Base-by-base conservation (phyloP, 2,797 vertebrate genomes). In the Prunella strophiata region DNA sequence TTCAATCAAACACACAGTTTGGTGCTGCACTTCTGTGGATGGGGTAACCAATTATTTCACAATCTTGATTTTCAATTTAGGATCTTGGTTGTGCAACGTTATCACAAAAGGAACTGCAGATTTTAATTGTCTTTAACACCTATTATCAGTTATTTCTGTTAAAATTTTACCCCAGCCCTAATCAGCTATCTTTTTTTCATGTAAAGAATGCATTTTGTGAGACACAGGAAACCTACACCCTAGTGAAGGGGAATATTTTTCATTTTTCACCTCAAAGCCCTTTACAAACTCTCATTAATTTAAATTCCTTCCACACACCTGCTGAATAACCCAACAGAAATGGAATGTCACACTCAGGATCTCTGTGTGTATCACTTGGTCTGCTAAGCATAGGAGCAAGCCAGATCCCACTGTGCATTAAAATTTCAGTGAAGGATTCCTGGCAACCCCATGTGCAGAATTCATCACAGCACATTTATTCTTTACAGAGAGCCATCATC, bases 221-320 rank as follows among this genome's bases (percentile, higher is more conserved):
- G 66, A 88, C 54, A 75, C 25, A 13, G 72, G 79, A 93, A 81
- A 91, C 51, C 70, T 72, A 68, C 38, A 72, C 43, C 50, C 76
- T 77, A 75, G 54, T 62, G 54, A 94, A 81, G 29, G 27, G 54
- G 66, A 86, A 48, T 86, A 79, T 88, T 91, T 90, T 94, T 93
- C 25, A 84, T 94, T 94, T 95, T 94, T 95, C 79, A 90, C 83
- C 88, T 93, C 91, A 90, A 59, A 86, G 66, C 48, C 48, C 71
- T 93, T 88, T 81, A 76, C 47, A 84, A 78, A 70, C 34, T 70
- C 36, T 91, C 71, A 82, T 93, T 91, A 91, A 91, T 96, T 88
- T 86, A 86, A 94, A 93, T 88, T 93, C 94, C 36, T 91, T 93
- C 77, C 73, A 86, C 83, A 73, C 9, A 47, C 58, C 72, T 91